Base-by-base conservation (phyloP, 64 coral and sea anemone genomes). In the Montipora cactus region DNA sequence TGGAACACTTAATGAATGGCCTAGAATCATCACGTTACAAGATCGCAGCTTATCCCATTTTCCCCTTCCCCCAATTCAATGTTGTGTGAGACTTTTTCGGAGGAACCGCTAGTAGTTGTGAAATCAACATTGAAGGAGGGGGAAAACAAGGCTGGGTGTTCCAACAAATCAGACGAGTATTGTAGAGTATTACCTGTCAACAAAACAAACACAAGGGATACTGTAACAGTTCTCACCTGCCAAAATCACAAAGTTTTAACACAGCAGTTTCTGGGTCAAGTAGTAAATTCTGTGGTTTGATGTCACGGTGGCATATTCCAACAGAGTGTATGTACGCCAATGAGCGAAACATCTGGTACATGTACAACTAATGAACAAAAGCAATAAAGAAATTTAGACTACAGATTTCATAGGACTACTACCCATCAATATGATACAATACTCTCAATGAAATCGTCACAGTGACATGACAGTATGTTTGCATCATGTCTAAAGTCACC, bases 261-360 rank as follows among this genome's bases (percentile, higher is more conserved):
- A 99, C 98, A 69, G 98, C 98, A 75, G 98, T 99, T 88, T 99
- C 98, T 78, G 98, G 98, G 84, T 99, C 98, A 77, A 99, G 89
- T 3, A 99, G 80, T 23, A 99, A 93, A 80, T 99, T 99, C 89
- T 99, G 98, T 16, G 98, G 98, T 78, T 99, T 99, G 78, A 99
- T 99, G 47, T 99, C 98, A 49, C 98, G 92, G 81, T 99, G 98
- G 80, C 98, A 99, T 73, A 99, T 99, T 68, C 98, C 98, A 92
- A 99, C 90, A 53, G 94, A 99, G 73, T 99, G 98, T 66, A 99
- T 99, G 46, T 99, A 99, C 19, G 98, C 95, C 93, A 99, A 79
- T 15, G 98, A 99, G 77, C 98, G 98, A 78, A 99, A 99, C 78
- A 99, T 94, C 90, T 99, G 98, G 89, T 99, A 99, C 98, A 99